phyloP scores from a whole-genome alignment of 2,888 invertebrate genomes.

The Blastobasis adustella region DNA sequence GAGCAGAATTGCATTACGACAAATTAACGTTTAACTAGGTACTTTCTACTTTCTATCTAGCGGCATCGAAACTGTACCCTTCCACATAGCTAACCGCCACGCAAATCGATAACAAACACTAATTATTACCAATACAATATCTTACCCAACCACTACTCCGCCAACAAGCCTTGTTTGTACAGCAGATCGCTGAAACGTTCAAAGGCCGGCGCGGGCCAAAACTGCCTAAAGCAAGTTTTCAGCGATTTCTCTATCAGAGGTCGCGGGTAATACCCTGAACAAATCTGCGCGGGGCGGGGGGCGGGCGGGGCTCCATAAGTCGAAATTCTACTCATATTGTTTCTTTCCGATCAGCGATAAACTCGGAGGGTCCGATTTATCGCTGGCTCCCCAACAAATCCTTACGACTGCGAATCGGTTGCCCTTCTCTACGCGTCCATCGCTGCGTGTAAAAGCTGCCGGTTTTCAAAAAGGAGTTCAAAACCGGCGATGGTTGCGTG shows the following conservation, averaged over 20 bases:
- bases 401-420: conserved; percentile 3
- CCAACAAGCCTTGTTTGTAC: too few relatives aligned
- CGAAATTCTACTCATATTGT: conserved; percentile 40
- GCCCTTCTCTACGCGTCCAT: conserved; percentile 7
- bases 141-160: too few relatives aligned
- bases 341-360: conserved; percentile 47
- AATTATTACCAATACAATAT: too few relatives aligned
- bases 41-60: too few relatives aligned
- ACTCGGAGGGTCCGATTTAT: conserved; percentile 38
- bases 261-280: conserved; percentile 25
- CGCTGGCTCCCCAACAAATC: conserved; percentile 18
- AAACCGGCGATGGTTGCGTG: conserved; percentile 15
- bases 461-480: neutral
- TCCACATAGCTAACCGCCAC: too few relatives aligned
- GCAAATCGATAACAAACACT: too few relatives aligned
- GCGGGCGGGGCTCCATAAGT: conserved; percentile 27
- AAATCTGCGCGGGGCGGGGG: conserved; percentile 25
- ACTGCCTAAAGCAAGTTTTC: too few relatives aligned
- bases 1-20: too few relatives aligned
- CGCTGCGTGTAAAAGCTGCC: neutral
- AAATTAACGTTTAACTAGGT: too few relatives aligned
- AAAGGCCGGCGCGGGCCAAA: too few relatives aligned
- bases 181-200: too few relatives aligned
- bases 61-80: too few relatives aligned
- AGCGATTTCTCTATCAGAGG: conserved; percentile 18